phyloP scores from a whole-genome alignment of 2,888 invertebrate species.

The Diaprepes abbreviatus region DNA sequence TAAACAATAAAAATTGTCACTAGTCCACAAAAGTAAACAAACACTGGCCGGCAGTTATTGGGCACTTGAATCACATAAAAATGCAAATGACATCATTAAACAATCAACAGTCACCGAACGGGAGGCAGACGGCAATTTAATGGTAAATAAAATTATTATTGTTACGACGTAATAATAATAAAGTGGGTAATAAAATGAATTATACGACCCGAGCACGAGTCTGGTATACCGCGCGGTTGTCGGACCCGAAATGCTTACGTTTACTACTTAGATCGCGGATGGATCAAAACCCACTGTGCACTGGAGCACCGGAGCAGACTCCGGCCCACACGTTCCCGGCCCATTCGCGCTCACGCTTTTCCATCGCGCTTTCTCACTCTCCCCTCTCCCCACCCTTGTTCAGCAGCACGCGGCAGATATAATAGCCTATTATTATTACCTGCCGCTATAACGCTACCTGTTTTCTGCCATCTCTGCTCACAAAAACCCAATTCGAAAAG shows the following conservation, averaged over 20 bases:
- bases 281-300: constrained; percentile 72
- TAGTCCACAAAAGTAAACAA: constrained; percentile 51
- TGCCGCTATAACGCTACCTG: constrained; percentile 66
- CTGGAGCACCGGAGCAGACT: constrained; percentile 75
- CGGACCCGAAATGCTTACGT: constrained; percentile 70
- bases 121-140: constrained; percentile 15
- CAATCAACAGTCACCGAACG: constrained; percentile 45
- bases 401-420: constrained; percentile 62
- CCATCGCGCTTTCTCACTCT: constrained; percentile 61
- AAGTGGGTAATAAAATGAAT: constrained; percentile 43
- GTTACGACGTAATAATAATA: constrained; percentile 65
- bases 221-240: constrained; percentile 65
- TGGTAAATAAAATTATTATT: constrained; percentile 64
- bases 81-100: constrained; percentile 50
- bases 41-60: constrained; percentile 34
- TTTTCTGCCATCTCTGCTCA: constrained; percentile 56
- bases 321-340: constrained; percentile 70
- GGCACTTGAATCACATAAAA: constrained; percentile 52
- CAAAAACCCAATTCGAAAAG: constrained; percentile 53
- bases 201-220: constrained; percentile 62
- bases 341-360: constrained; percentile 65
- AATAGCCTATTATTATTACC: constrained; percentile 66
- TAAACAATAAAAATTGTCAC: constrained; percentile 51
- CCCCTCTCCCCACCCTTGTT: constrained; percentile 63
- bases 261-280: constrained; percentile 70